phyloP scores from a whole-genome alignment of 2,797 vertebrate genomes.

The Parauchenoglanis punctatus region DNA sequence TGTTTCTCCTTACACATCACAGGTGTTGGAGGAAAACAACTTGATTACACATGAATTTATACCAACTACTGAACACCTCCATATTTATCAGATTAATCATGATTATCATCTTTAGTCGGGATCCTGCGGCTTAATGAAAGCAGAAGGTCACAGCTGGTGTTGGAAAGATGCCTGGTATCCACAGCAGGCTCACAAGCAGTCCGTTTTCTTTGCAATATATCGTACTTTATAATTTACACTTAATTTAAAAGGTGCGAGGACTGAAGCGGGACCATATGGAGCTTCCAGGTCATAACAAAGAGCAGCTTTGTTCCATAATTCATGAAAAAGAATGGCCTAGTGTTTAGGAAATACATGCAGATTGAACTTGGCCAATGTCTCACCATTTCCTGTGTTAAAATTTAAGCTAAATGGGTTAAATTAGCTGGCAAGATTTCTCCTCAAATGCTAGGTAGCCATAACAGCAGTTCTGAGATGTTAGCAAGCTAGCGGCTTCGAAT shows the following conservation, averaged over 20 bases:
- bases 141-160: conserved; percentile 38
- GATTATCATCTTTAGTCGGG: conserved; percentile 18
- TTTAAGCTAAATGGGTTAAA: neutral
- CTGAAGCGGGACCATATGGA: neutral
- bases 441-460: no score
- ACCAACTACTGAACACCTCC: conserved; percentile 5
- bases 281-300: neutral
- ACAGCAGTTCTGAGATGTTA: neutral
- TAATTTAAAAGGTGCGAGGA: neutral
- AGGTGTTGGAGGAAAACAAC: neutral
- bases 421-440: neutral
- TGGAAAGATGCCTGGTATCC: conserved; percentile 27
- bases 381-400: neutral
- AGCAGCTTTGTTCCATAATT: neutral
- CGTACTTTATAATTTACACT: neutral
- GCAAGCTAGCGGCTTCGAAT: neutral
- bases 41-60: conserved; percentile 2
- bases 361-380: neutral
- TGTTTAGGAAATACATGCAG: neutral
- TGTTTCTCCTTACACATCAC: neutral
- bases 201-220: neutral
- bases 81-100: conserved; percentile 30
- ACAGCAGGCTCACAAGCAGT: neutral
- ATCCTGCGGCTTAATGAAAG: conserved; percentile 35
- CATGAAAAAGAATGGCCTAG: neutral